Evolutionary conservation across 2,113 vertebrate species (phyloP).

Genomic region (Zingel zingel): DNA sequence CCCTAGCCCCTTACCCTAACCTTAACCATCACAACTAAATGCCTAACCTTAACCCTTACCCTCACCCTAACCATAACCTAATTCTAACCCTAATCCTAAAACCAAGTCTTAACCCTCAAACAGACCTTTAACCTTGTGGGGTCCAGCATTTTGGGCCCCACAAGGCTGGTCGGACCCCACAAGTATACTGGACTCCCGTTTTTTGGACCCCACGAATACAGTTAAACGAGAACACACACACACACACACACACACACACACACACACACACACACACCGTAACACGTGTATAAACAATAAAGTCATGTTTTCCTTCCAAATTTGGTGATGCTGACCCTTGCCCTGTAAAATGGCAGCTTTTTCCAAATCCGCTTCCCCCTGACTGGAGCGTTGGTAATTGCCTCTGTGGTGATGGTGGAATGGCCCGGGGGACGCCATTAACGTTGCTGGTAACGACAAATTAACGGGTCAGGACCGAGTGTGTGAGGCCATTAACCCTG

Average conservation of each 20-base stretch:
- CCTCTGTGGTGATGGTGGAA: conserved; percentile 7
- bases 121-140: too few relatives aligned
- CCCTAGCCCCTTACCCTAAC: too few relatives aligned
- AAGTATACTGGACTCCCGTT: too few relatives aligned
- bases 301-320: conserved; percentile 72
- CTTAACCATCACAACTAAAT: too few relatives aligned
- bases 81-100: too few relatives aligned
- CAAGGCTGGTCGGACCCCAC: too few relatives aligned
- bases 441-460: conserved; percentile 31
- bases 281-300: conserved; percentile 72
- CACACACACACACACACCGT: conserved; percentile 19
- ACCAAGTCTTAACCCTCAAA: too few relatives aligned
- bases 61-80: too few relatives aligned
- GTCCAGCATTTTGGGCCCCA: too few relatives aligned
- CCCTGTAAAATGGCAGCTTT: conserved; percentile 59
- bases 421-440: conserved; percentile 56
- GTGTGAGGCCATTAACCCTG: conserved; percentile 50
- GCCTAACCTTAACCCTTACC: too few relatives aligned
- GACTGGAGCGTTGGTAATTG: conserved; percentile 27
- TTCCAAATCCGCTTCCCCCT: conserved; percentile 54
- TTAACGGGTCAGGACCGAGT: conserved; percentile 47
- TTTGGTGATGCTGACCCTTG: conserved; percentile 58
- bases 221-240: too few relatives aligned
- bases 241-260: background rate
- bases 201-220: too few relatives aligned